These are phyloP conservation scores for Baccha elongata DNA, from an alignment of 2,888 invertebrate species.

Conservation along the genomic window DNA sequence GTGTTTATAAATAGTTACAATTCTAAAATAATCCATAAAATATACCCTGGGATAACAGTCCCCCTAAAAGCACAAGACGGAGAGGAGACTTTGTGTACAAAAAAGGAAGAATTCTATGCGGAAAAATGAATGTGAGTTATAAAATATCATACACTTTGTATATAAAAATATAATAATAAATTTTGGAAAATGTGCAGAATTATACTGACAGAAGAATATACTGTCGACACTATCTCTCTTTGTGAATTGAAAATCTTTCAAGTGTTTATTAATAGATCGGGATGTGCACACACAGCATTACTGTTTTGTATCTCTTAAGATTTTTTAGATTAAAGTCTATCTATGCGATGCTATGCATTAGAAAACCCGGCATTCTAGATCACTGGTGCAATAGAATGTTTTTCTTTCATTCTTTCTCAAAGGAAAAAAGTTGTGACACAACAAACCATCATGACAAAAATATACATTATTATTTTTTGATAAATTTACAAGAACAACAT, in stretches of 20 bases:
- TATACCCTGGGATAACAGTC: conserved; percentile 67
- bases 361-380: conserved; percentile 58
- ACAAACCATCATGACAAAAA: conserved; percentile 38
- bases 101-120: conserved; percentile 36
- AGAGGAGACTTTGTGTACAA: conserved; percentile 15
- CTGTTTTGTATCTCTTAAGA: conserved; percentile 29
- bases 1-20: conserved; percentile 70
- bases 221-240: conserved; percentile 49
- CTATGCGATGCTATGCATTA: conserved; percentile 42
- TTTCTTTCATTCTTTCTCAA: conserved; percentile 9
- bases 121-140: conserved; percentile 67
- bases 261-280: conserved; percentile 57
- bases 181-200: conserved; percentile 65
- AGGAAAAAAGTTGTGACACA: conserved; percentile 31
- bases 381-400: conserved; percentile 56
- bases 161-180: conserved; percentile 40
- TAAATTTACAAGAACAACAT: conserved; percentile 9
- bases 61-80: conserved; percentile 14
- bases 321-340: conserved; percentile 13
- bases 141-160: conserved; percentile 10
- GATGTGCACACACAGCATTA: conserved; percentile 48
- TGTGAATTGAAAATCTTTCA: conserved; percentile 29
- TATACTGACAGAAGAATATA: conserved; percentile 46
- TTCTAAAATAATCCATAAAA: conserved; percentile 67
- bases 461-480: conserved; percentile 15